These are phyloP conservation scores for Balearica regulorum DNA, from an alignment of 2,797 vertebrate genomes.

Conservation along the genomic window DNA sequence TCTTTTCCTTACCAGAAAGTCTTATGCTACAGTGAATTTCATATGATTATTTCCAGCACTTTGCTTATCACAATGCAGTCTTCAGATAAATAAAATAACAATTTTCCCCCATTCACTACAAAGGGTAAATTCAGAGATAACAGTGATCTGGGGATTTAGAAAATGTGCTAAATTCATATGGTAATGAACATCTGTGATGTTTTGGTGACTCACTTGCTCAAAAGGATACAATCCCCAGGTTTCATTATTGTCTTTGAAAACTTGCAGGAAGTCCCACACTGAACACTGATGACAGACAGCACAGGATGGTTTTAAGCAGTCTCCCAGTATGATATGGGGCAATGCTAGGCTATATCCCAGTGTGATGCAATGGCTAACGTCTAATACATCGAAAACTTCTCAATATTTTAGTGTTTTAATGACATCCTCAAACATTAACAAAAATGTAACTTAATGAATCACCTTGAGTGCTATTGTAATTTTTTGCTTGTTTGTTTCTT, in stretches of 20 bases:
- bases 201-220: conserved; percentile 66
- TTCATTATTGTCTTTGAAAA: conserved; percentile 64
- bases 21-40: conserved; percentile 28
- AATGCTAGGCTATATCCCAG: background rate
- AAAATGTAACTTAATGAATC: background rate
- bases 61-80: conserved; percentile 60
- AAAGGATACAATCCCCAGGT: conserved; percentile 69
- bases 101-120: conserved; percentile 62
- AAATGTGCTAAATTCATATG: conserved; percentile 77
- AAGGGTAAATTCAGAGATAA: conserved; percentile 68
- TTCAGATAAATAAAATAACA: conserved; percentile 75
- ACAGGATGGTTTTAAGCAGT: background rate
- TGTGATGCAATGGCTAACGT: background rate
- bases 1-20: background rate
- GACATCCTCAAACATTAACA: background rate
- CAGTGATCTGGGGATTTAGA: conserved; percentile 68
- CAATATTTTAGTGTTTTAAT: conserved; percentile 3
- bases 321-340: background rate
- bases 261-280: conserved; percentile 46
- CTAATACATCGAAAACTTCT: background rate
- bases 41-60: conserved; percentile 63
- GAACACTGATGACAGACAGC: conserved; percentile 26
- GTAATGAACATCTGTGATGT: conserved; percentile 78
- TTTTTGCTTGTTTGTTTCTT: background rate
- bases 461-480: background rate